Evolutionary conservation across 2,797 vertebrate genomes (phyloP).

Genomic region (Austrolebias charrua): DNA sequence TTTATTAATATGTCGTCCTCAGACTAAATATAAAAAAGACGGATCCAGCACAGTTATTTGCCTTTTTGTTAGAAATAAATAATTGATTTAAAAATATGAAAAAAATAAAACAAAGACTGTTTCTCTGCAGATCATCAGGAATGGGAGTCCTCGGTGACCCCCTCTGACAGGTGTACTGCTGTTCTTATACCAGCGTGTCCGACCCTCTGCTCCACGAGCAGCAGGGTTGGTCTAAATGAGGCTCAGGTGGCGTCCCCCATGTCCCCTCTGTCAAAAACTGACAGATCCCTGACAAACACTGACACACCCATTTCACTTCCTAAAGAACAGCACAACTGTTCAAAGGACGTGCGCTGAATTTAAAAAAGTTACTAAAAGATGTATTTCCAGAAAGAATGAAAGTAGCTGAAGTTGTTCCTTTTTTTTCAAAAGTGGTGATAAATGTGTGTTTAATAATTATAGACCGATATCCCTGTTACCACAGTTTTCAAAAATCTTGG

Average conservation of each 20-base stretch:
- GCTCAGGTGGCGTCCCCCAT: not conserved
- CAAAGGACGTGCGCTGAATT: no score
- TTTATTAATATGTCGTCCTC: not conserved
- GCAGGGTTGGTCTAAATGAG: conserved; percentile 14
- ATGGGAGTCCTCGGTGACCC: conserved; percentile 6
- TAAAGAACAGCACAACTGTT: no score
- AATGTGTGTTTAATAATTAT: no score
- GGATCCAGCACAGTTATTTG: no score
- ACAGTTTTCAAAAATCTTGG: no score
- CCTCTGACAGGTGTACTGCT: conserved; percentile 24
- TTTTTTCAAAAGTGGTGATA: no score
- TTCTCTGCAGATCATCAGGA: not conserved
- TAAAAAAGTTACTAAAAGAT: no score
- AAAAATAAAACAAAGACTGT: not conserved
- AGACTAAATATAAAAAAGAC: not conserved
- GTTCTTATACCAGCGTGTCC: conserved; percentile 9
- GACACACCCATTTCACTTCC: not conserved
- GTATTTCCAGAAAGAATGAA: no score
- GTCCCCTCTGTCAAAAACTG: conserved; percentile 1
- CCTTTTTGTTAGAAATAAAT: conserved; percentile 9
- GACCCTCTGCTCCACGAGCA: conserved; percentile 20
- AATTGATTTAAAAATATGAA: conserved; percentile 9
- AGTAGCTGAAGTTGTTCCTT: no score
- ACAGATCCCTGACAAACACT: not conserved
- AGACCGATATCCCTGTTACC: no score